These are phyloP conservation scores for Gasterosteus aculeatus DNA, from an alignment of 2,113 vertebrate genomes.

Conservation along the genomic window DNA sequence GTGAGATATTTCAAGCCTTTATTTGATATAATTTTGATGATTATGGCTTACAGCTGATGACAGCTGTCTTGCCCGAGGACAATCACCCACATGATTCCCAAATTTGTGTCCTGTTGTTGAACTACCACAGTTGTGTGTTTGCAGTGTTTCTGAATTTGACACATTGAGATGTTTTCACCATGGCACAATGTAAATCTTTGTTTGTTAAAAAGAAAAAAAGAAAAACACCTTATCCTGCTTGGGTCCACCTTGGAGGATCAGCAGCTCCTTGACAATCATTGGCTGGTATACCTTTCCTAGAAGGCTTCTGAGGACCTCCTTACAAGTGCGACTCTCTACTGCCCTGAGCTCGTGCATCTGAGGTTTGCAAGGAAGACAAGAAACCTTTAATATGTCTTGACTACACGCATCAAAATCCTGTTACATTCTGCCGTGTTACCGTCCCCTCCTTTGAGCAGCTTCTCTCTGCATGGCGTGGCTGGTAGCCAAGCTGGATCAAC, in stretches of 20 bases:
- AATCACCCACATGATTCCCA: too few species aligned
- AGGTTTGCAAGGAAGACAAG: not conserved
- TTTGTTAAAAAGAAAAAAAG: not conserved
- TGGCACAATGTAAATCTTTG: too few species aligned
- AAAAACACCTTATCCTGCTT: constrained; percentile 79
- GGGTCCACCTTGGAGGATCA: constrained; percentile 89
- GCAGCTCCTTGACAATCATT: constrained; percentile 88
- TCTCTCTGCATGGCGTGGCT: constrained; percentile 71
- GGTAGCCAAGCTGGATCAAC: constrained; percentile 88
- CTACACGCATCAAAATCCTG: not conserved
- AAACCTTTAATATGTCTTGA: not conserved
- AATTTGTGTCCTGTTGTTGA: too few species aligned
- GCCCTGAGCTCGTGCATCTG: constrained; percentile 78
- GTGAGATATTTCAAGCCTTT: too few species aligned
- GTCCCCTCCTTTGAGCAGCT: constrained; percentile 35
- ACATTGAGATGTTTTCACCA: not conserved
- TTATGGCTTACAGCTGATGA: too few species aligned
- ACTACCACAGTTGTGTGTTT: too few species aligned
- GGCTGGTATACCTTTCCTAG: constrained; percentile 92
- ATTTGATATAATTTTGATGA: too few species aligned
- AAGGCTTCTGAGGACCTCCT: constrained; percentile 78
- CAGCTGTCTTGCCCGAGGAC: too few species aligned
- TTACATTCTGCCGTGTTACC: constrained; percentile 49
- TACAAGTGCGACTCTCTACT: constrained; percentile 81
- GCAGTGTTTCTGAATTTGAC: not conserved